Percentiles rank a stretch among this genome's conserved stretches.
Evolutionary conservation across 2,888 invertebrate genomes (phyloP).

Genomic region (Morpho achilles): DNA sequence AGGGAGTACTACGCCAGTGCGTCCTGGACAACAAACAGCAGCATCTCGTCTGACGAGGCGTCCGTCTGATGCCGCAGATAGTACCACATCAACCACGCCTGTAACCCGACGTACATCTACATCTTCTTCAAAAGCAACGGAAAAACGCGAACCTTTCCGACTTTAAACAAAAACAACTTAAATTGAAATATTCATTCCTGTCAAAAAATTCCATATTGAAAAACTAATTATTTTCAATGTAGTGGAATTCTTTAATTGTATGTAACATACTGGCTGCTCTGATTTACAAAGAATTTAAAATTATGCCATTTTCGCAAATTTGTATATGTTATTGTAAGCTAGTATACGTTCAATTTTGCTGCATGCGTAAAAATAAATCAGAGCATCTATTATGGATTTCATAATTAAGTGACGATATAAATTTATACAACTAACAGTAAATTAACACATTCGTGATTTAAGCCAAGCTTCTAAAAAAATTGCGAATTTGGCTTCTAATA

Average conservation of each 20-base stretch:
- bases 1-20: constrained; percentile 85
- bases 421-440: constrained; percentile 61
- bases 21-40: constrained; percentile 81
- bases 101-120: constrained; percentile 62
- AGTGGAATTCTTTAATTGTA: constrained; percentile 18
- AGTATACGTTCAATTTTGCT: constrained; percentile 22
- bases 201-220: constrained; percentile 25
- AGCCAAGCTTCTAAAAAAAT: constrained; percentile 67
- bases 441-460: constrained; percentile 71
- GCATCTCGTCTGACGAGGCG: constrained; percentile 82
- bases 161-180: constrained; percentile 70
- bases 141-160: constrained; percentile 86
- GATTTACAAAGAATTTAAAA: constrained; percentile 31
- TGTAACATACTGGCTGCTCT: constrained; percentile 47
- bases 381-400: constrained; percentile 45
- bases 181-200: constrained; percentile 23
- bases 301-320: constrained; percentile 25
- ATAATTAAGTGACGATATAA: constrained; percentile 49
- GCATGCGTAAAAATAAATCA: constrained; percentile 29
- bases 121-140: constrained; percentile 64
- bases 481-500: constrained; percentile 72
- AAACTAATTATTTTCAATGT: constrained; percentile 15
- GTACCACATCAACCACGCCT: constrained; percentile 72
- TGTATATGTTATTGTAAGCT: constrained; percentile 27
- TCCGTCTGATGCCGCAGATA: constrained; percentile 84